phyloP scores from a whole-genome alignment of 2,888 invertebrate species.

The Melolontha melolontha region DNA sequence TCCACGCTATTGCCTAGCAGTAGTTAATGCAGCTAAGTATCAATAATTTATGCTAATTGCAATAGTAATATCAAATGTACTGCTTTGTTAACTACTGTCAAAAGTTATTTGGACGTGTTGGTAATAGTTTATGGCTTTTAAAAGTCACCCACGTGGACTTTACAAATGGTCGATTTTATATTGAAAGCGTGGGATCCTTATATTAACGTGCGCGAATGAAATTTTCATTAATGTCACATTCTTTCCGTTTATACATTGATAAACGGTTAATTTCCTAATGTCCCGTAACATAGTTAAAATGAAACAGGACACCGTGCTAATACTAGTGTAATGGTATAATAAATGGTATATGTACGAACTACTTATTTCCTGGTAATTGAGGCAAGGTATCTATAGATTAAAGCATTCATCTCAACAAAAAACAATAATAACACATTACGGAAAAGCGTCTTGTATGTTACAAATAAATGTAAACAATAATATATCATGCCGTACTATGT shows the following conservation, averaged over 20 bases:
- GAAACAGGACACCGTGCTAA: conserved; percentile 1
- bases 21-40: conserved; percentile 18
- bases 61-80: conserved; percentile 23
- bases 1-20: conserved; percentile 9
- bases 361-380: too few species aligned
- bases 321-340: too few species aligned
- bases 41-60: conserved; percentile 41
- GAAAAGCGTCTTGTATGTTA: too few species aligned
- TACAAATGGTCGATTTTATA: conserved; percentile 26
- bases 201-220: conserved; percentile 27
- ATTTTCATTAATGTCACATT: conserved; percentile 34
- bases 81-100: conserved; percentile 41
- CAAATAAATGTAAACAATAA: neutral
- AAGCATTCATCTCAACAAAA: too few species aligned
- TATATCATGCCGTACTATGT: neutral
- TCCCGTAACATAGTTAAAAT: conserved; percentile 15
- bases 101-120: conserved; percentile 29
- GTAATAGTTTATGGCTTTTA: conserved; percentile 32
- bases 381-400: too few species aligned
- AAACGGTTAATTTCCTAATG: conserved; percentile 36
- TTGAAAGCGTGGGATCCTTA: conserved; percentile 23
- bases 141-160: conserved; percentile 24
- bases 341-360: too few species aligned
- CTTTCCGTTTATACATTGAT: conserved; percentile 29
- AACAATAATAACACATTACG: too few species aligned